Evolutionary conservation across 2,888 invertebrate genomes (phyloP).

Genomic region (Meteorus colon): DNA sequence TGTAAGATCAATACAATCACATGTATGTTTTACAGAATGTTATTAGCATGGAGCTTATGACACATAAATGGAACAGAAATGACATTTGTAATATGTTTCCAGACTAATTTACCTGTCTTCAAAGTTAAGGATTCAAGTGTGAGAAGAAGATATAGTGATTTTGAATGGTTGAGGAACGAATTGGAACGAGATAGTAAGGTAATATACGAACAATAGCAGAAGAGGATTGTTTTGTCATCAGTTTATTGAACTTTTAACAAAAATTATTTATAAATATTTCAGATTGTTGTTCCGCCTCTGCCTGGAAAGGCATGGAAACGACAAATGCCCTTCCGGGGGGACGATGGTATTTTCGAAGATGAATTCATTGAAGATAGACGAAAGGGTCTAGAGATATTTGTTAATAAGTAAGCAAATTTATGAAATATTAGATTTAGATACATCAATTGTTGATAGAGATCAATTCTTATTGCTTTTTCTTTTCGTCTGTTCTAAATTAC

Average conservation of each 20-base stretch:
- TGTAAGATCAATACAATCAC: not conserved
- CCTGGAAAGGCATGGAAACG: constrained; percentile 99
- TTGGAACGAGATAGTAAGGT: constrained; percentile 99
- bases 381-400: constrained; percentile 97
- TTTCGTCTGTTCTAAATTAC: constrained; percentile 48
- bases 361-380: constrained; percentile 99
- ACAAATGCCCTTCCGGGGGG: constrained; percentile 97
- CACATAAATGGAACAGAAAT: not conserved
- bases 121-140: constrained; percentile 99
- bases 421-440: not conserved
- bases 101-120: constrained; percentile 99
- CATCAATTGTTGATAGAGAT: no score
- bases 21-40: not conserved
- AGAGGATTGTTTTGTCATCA: no score
- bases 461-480: not conserved
- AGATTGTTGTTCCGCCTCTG: constrained; percentile 98
- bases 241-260: not conserved
- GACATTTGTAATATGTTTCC: constrained; percentile 72
- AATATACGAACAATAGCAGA: constrained; percentile 28
- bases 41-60: not conserved
- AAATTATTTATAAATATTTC: constrained; percentile 22
- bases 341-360: constrained; percentile 99
- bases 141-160: constrained; percentile 97
- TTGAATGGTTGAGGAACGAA: constrained; percentile 99
- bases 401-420: constrained; percentile 88